These are phyloP conservation scores for Liasis olivaceus DNA, from an alignment of 2,797 vertebrate species.

Conservation along the genomic window DNA sequence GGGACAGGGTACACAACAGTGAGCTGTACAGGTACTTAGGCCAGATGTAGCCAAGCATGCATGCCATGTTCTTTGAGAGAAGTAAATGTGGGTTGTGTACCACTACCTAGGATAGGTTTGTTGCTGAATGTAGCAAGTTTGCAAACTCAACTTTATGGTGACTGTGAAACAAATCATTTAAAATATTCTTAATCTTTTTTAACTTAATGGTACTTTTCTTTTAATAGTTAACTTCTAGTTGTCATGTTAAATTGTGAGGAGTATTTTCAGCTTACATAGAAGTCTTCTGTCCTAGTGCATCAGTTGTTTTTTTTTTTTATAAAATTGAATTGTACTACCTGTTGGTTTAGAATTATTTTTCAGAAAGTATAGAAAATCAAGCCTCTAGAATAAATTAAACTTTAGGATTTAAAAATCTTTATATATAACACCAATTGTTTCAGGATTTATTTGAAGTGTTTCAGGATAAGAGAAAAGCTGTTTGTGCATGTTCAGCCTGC, in stretches of 20 bases:
- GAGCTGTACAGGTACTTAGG: constrained; percentile 18
- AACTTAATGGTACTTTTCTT: background rate
- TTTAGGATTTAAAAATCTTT: background rate
- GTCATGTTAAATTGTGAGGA: constrained; percentile 5
- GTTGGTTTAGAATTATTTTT: constrained; percentile 26
- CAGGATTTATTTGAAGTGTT: background rate
- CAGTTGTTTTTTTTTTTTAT: constrained; percentile 19
- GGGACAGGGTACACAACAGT: constrained; percentile 32
- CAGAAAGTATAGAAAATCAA: constrained; percentile 2
- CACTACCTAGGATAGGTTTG: constrained; percentile 24
- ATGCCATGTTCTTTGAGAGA: background rate
- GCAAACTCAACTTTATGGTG: constrained; percentile 35
- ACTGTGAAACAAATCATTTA: constrained; percentile 12
- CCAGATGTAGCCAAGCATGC: background rate
- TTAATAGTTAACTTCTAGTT: background rate
- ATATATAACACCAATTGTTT: background rate
- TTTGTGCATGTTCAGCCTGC: background rate
- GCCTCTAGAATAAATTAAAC: background rate
- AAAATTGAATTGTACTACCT: constrained; percentile 20
- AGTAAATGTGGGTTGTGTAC: background rate
- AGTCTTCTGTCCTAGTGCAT: constrained; percentile 29
- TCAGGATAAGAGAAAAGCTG: background rate
- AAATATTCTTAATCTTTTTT: background rate
- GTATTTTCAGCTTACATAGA: constrained; percentile 1
- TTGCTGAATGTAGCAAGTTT: background rate